A percentile compares a stretch with the other conserved stretches of the same genome.
Evolutionary conservation across 1,140 invertebrate genomes (phyloP).

Genomic region (Cataglyphis hispanica): DNA sequence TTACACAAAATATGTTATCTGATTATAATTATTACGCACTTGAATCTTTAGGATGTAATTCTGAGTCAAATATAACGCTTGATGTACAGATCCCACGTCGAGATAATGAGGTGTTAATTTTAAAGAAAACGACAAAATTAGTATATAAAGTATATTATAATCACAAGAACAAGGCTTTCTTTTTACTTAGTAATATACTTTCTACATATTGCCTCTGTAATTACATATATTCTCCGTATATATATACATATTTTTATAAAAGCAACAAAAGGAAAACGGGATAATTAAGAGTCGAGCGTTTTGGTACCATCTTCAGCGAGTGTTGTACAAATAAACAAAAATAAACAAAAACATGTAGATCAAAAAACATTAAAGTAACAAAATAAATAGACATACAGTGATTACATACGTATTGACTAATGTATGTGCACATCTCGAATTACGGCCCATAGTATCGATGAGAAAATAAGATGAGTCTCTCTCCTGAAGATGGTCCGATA

Average conservation of each 20-base stretch:
- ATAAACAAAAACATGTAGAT: no score
- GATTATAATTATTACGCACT: neutral
- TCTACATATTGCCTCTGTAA: neutral
- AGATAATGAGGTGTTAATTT: neutral
- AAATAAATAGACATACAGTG: no score
- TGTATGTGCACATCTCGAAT: no score
- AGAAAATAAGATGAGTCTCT: no score
- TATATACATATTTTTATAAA: neutral
- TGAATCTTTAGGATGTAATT: neutral
- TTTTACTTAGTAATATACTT: neutral
- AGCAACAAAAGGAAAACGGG: no score
- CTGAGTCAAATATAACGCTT: neutral
- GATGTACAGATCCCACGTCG: neutral
- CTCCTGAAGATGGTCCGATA: no score
- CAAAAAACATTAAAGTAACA: no score
- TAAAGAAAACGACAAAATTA: neutral
- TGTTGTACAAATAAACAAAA: no score
- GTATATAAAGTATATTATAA: conserved; percentile 1
- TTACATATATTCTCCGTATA: neutral
- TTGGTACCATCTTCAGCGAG: no score
- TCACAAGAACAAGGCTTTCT: neutral
- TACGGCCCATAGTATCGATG: no score
- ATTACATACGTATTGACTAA: no score
- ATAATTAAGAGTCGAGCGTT: no score
- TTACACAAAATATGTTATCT: conserved; percentile 26